Evolutionary conservation across 2,888 invertebrate genomes (phyloP), one percentile per base, ranked within the genome.

Genomic region (Yponomeuta cagnagella): DNA sequence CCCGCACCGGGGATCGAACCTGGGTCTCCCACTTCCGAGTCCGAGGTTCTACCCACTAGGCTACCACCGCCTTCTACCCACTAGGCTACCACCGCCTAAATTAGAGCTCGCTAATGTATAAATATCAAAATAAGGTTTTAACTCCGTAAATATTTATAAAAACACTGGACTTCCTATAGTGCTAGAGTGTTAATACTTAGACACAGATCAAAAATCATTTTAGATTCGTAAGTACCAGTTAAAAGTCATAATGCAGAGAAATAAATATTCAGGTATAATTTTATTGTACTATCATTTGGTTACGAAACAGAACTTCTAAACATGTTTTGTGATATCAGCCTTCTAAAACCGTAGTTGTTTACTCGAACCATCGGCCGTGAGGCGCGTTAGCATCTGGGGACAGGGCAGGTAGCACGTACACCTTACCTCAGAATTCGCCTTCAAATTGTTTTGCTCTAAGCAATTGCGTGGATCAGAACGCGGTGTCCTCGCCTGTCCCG

Each of bases 341-440:
- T 58, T 58, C 52, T 58, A 15, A 43, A 43, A 31, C n/a, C 43
- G n/a, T 37, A 43, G 77, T 73, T 83, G 82, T 84, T 83, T 84
- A 83, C 84, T 80, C 37, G 76, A 76, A 74, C 76, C 76, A 73
- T 74, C 82, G 89, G 79, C 89, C 88, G 81, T 88, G 89, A 85
- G 80, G 80, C 78, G 77, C 82, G 85, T 86, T 87, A 85, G 82
- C 87, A 84, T 78, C 43, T 67, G 37, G 77, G 76, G 77, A 75
- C 77, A 88, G 88, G 37, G 15, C 64, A 88, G 88, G 89, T 82
- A 88, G 83, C 89, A 88, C 89, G 90, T 89, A 87, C 31, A 68
- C 30, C 69, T 58, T 63, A 69, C 68, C 68, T 69, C 68, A 9
- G 33, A 8, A 63, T 63, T 70, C 63, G 43, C 70, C 70, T 70